These are phyloP conservation scores for Trachythela sp. DNA, from an alignment of 64 coral and sea anemone genomes.

Conservation along the genomic window DNA sequence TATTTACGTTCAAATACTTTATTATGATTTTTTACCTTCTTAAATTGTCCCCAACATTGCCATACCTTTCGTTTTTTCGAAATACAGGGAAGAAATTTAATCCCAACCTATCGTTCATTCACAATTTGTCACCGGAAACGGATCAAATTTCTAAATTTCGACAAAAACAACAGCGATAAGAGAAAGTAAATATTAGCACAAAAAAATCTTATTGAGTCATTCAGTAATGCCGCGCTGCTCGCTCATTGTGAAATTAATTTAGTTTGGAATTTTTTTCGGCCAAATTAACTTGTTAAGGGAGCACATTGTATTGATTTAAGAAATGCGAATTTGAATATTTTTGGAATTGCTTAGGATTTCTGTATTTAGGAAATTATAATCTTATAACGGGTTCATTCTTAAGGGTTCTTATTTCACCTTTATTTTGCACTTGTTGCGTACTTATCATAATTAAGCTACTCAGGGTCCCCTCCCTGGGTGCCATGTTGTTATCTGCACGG, in stretches of 20 bases:
- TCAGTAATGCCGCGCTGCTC: neutral
- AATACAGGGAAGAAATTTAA: neutral
- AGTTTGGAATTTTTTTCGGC: neutral
- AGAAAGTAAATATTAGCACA: slow-evolving; percentile 35
- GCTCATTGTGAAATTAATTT: neutral
- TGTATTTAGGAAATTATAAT: neutral
- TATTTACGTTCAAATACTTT: slow-evolving; percentile 12
- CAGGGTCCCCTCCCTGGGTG: slow-evolving; percentile 17
- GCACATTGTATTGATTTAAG: neutral
- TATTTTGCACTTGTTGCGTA: neutral
- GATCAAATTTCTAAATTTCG: slow-evolving; percentile 4
- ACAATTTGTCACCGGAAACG: slow-evolving; percentile 1
- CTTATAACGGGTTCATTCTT: neutral
- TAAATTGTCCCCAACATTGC: neutral
- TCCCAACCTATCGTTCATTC: neutral
- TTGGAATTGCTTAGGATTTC: neutral
- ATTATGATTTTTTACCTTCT: neutral
- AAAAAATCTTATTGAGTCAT: slow-evolving; percentile 18
- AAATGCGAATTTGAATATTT: neutral
- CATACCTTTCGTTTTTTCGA: neutral
- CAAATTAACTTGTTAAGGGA: slow-evolving; percentile 8
- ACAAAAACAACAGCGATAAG: slow-evolving; percentile 9
- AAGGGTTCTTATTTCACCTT: neutral
- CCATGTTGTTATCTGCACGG: neutral
- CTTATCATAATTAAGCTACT: neutral